phyloP scores from a whole-genome alignment of 2,113 vertebrate genomes.

The Heloderma charlesbogerti region DNA sequence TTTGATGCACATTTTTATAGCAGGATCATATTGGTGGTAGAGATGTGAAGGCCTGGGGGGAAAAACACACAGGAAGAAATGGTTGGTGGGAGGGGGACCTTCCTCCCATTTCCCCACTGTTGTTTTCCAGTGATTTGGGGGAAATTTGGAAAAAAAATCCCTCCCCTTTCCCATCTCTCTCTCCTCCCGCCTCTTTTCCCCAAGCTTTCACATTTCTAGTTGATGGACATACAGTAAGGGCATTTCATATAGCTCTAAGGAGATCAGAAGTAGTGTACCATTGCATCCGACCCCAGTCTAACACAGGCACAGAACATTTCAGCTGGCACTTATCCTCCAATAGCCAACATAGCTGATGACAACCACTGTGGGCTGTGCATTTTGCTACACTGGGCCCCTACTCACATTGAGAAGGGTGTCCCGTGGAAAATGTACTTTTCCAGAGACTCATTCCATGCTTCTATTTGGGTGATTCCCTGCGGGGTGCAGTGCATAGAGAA shows the following conservation, averaged over 20 bases:
- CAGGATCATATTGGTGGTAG: neutral
- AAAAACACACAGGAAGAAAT: too few species aligned
- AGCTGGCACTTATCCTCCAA: neutral
- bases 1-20: neutral
- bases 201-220: too few species aligned
- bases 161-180: too few species aligned
- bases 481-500: neutral
- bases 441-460: neutral
- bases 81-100: too few species aligned
- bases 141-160: too few species aligned
- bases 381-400: neutral
- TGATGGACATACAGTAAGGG: neutral
- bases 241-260: neutral
- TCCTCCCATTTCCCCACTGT: too few species aligned
- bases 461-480: neutral
- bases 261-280: neutral
- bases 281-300: neutral
- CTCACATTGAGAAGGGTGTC: neutral
- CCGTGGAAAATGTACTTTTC: neutral
- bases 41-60: too few species aligned
- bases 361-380: neutral
- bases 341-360: neutral
- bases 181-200: too few species aligned
- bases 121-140: too few species aligned
- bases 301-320: neutral